Evolutionary conservation across 2,113 vertebrate genomes (phyloP).

Genomic region (Sapajus apella): DNA sequence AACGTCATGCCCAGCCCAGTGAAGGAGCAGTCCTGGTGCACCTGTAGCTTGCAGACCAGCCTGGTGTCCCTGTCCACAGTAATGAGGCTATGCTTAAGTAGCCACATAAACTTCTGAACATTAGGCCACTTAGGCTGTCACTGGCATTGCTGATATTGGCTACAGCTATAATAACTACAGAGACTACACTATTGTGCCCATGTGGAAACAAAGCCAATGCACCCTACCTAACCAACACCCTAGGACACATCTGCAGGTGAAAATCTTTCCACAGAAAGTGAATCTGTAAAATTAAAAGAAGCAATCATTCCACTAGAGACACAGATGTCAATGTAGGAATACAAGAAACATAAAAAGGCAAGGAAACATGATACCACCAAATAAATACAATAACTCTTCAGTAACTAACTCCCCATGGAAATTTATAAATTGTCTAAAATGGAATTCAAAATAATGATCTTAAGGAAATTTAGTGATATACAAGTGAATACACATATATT

Average conservation of each 20-base stretch:
- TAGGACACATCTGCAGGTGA: not conserved
- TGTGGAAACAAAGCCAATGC: not conserved
- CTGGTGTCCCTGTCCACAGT: not conserved
- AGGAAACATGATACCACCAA: not conserved
- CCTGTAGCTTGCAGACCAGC: not conserved
- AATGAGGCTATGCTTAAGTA: not conserved
- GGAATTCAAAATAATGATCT: not conserved
- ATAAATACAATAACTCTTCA: not conserved
- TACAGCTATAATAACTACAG: not conserved
- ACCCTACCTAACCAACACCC: not conserved
- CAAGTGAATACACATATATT: not conserved
- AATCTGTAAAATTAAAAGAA: not conserved
- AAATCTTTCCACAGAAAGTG: not conserved
- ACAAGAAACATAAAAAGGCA: not conserved
- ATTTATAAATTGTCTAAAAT: not conserved
- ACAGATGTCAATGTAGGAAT: not conserved
- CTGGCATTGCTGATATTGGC: not conserved
- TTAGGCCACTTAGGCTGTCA: not conserved
- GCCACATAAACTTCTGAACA: not conserved
- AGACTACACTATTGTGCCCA: not conserved
- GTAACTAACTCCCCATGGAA: not conserved
- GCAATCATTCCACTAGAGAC: not conserved
- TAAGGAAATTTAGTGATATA: not conserved
- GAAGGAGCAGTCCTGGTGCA: not conserved
- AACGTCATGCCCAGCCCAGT: rapidly evolving